Base-by-base conservation (phyloP, 2,888 invertebrate genomes). In the Linnaemya tessellans region DNA sequence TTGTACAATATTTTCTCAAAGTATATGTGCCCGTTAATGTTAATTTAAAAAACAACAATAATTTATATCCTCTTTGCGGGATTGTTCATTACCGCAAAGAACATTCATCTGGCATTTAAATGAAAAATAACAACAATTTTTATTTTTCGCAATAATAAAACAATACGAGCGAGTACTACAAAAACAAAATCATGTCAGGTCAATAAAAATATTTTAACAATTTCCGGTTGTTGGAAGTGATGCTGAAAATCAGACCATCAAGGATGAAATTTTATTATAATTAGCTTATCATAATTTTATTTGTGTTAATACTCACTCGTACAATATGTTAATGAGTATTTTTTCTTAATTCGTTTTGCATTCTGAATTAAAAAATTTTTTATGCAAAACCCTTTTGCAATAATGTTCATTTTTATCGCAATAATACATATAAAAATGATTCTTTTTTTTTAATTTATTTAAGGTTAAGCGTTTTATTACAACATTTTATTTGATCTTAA, bases 51-150 rank as follows among this genome's bases (percentile, higher is more conserved):
- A 81, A 46, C 49, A 62, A 68, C 43, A 74, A 84, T 77, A 58
- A 84, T 84, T 75, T 84, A 67, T 87, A 84, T 86, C 74, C 82
- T 78, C 81, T 81, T 62, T 56, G 77, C 77, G 73, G 77, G 64
- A 82, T 77, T 75, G 73, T 79, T 80, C 77, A 80, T 64, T 80
- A 77, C 77, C 81, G 60, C 87, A 68, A 58, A 60, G 43, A 80
- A 41, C 68, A 80, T 70, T 70, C 62, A 84, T 84, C 75, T 75
- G 64, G 35, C 71, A 51, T 71, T 77, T 68, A 68, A 67, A 70
- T 43, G n/a, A 73, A 58, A 77, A 38, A 30, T 71, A 30, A 18
- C 46, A 54, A 80, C 46, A 78, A 38, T 3, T 3, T 49, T 54
- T n/a, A n/a, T n/a, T 80, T 73, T n/a, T 80, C 49, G 58, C 67